Conservation (phyloP, 2,113 vertebrate genomes). For the Brachyistius frenatus region DNA sequence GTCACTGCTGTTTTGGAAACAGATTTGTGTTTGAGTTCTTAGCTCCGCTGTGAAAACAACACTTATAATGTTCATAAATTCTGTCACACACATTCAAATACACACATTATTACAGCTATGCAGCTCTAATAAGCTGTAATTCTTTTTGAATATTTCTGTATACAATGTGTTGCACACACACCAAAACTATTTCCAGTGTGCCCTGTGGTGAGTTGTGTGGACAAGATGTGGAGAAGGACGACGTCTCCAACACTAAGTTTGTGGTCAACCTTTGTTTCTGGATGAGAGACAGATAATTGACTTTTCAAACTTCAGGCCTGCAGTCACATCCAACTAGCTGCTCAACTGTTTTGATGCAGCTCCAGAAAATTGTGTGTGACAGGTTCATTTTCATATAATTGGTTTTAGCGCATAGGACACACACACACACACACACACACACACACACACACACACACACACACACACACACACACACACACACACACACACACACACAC, state of each 20-base stretch:
- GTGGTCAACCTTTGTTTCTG: constrained; percentile 63
- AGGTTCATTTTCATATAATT: constrained; percentile 86
- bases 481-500: neutral
- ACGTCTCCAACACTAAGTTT: constrained; percentile 36
- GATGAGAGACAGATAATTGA: constrained; percentile 69
- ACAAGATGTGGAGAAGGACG: constrained; percentile 16
- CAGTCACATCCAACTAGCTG: constrained; percentile 75
- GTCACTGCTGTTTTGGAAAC: no score
- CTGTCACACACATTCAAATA: no score
- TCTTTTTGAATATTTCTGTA: neutral
- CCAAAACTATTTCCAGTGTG: constrained; percentile 28
- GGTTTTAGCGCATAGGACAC: constrained; percentile 72
- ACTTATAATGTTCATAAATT: no score
- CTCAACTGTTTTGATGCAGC: constrained; percentile 76
- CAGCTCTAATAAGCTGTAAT: neutral
- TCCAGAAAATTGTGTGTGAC: constrained; percentile 82
- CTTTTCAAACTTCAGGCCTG: constrained; percentile 80
- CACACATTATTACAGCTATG: no score
- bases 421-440: neutral
- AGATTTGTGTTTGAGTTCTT: no score
- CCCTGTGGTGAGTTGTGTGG: constrained; percentile 5
- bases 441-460: neutral
- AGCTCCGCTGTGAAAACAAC: no score
- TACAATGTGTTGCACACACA: neutral
- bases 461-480: neutral